These are phyloP conservation scores for Argyra leucocephala DNA, from an alignment of 2,888 invertebrate species.

Conservation along the genomic window DNA sequence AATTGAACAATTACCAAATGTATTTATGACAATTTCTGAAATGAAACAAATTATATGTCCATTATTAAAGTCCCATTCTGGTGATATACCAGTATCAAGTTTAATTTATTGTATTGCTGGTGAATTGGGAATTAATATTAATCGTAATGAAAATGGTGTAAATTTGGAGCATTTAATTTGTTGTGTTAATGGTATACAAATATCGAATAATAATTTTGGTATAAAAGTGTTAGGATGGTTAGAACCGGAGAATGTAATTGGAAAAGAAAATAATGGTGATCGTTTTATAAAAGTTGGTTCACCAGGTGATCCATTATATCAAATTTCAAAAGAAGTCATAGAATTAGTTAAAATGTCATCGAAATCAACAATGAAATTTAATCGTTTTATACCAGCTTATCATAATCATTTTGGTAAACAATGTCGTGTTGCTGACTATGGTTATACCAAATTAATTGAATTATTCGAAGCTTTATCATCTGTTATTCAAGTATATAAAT, in stretches of 20 bases:
- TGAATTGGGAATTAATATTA: slow-evolving; percentile 35
- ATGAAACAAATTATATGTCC: slow-evolving; percentile 40
- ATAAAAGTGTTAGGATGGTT: slow-evolving; percentile 41
- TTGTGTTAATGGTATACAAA: slow-evolving; percentile 63
- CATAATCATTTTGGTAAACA: slow-evolving; percentile 94
- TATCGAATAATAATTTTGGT: slow-evolving; percentile 42
- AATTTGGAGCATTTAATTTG: slow-evolving; percentile 83
- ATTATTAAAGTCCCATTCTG: slow-evolving; percentile 37
- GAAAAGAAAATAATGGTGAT: slow-evolving; percentile 20
- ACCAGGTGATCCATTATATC: slow-evolving; percentile 44
- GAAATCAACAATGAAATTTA: slow-evolving; percentile 70
- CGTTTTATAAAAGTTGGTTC: slow-evolving; percentile 31
- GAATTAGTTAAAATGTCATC: slow-evolving; percentile 75
- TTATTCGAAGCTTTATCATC: slow-evolving; percentile 79
- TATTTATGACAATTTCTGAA: slow-evolving; percentile 42
- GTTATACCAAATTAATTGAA: slow-evolving; percentile 87
- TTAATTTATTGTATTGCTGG: slow-evolving; percentile 40
- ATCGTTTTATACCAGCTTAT: slow-evolving; percentile 86
- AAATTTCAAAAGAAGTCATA: slow-evolving; percentile 78
- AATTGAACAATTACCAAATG: slow-evolving; percentile 53
- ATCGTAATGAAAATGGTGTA: slow-evolving; percentile 55
- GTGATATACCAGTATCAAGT: slow-evolving; percentile 41
- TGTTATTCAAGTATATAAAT: slow-evolving; percentile 61
- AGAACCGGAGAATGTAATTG: slow-evolving; percentile 28
- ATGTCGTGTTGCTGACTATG: slow-evolving; percentile 91